Evolutionary conservation across 2,888 invertebrate species (phyloP).

Genomic region (Trachelus tabidus): DNA sequence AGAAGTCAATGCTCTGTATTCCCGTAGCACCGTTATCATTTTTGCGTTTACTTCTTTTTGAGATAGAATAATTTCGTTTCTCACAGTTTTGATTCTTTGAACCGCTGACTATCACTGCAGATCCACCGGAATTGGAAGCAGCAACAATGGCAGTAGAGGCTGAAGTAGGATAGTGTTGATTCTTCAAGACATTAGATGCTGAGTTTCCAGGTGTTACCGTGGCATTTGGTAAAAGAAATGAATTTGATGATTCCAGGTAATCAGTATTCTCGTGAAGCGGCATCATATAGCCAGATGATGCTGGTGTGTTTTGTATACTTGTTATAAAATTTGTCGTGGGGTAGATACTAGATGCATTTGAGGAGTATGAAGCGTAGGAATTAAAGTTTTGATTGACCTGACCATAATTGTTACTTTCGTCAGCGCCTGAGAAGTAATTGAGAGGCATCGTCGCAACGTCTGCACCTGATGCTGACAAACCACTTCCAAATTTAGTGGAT

Average conservation of each 20-base stretch:
- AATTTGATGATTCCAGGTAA: slow-evolving; percentile 56
- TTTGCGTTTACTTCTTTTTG: slow-evolving; percentile 60
- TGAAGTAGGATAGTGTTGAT: slow-evolving; percentile 29
- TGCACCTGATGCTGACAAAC: slow-evolving; percentile 34
- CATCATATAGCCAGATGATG: slow-evolving; percentile 58
- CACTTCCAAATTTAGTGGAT: slow-evolving; percentile 57
- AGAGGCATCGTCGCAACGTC: slow-evolving; percentile 57
- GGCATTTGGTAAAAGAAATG: slow-evolving; percentile 57
- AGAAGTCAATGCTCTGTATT: slow-evolving; percentile 59
- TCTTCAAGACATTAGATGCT: slow-evolving; percentile 23
- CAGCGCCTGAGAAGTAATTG: slow-evolving; percentile 60
- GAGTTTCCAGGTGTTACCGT: slow-evolving; percentile 29
- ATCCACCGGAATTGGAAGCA: slow-evolving; percentile 30
- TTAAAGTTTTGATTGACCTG: slow-evolving; percentile 59
- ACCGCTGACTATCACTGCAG: slow-evolving; percentile 25
- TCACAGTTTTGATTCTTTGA: slow-evolving; percentile 59
- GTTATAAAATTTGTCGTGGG: slow-evolving; percentile 61
- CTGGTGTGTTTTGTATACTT: slow-evolving; percentile 58
- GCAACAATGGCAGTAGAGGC: slow-evolving; percentile 29
- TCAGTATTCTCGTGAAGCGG: slow-evolving; percentile 60
- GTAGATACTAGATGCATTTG: slow-evolving; percentile 59
- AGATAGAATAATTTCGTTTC: slow-evolving; percentile 51
- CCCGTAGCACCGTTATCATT: slow-evolving; percentile 34
- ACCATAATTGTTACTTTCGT: slow-evolving; percentile 56
- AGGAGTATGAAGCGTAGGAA: slow-evolving; percentile 53